phyloP scores from a whole-genome alignment of 2,797 vertebrate species.

The Hippoglossus hippoglossus region DNA sequence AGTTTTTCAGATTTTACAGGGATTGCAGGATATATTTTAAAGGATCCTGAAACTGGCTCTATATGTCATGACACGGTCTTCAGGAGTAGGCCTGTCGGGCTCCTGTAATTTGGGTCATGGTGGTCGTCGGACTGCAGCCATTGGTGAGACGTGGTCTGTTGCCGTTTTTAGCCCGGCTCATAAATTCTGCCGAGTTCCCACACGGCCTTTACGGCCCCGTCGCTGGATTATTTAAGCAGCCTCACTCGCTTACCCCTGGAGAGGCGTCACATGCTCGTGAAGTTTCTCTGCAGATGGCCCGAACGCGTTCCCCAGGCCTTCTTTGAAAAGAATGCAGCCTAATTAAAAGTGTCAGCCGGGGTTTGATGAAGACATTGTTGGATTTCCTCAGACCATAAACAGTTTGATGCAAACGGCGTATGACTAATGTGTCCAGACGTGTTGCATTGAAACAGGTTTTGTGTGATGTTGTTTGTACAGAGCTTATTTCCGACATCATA shows the following conservation, averaged over 20 bases:
- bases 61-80: constrained; percentile 14
- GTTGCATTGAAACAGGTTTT: constrained; percentile 26
- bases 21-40: constrained; percentile 26
- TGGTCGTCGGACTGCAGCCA: constrained; percentile 53
- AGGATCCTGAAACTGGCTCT: constrained; percentile 27
- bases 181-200: constrained; percentile 78
- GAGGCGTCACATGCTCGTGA: constrained; percentile 48
- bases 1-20: constrained; percentile 25
- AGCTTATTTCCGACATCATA: constrained; percentile 19
- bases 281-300: constrained; percentile 30
- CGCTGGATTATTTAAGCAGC: constrained; percentile 75
- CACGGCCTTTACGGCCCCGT: constrained; percentile 62
- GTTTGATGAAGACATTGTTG: constrained; percentile 47
- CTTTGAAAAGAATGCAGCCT: constrained; percentile 24
- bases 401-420: constrained; percentile 10
- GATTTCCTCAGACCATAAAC: constrained; percentile 27
- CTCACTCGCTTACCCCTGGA: constrained; percentile 50
- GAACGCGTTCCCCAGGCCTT: constrained; percentile 10
- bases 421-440: constrained; percentile 22
- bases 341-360: constrained; percentile 30
- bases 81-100: constrained; percentile 19
- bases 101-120: constrained; percentile 62
- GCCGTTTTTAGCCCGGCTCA: constrained; percentile 78
- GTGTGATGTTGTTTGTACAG: constrained; percentile 31
- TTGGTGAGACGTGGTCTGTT: constrained; percentile 56